Evolutionary conservation across 2,113 vertebrate genomes (phyloP).

Genomic region (Dryoscopus gambensis): DNA sequence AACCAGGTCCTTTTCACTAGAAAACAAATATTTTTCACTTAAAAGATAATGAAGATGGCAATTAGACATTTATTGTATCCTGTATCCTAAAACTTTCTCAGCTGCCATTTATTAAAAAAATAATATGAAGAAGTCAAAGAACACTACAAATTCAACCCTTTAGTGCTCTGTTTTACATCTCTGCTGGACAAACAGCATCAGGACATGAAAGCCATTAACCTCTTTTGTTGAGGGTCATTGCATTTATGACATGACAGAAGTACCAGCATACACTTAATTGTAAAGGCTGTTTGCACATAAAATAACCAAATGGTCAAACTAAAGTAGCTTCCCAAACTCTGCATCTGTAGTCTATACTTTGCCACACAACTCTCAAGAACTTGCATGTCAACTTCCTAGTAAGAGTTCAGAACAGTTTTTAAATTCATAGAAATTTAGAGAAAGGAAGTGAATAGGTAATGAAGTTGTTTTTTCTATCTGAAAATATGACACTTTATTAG

Average conservation of each 20-base stretch:
- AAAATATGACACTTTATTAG: not conserved
- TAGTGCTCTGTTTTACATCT: conserved; percentile 11
- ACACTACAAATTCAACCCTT: not conserved
- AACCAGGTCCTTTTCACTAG: not conserved
- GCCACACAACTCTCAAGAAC: not conserved
- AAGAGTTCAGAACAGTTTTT: conserved; percentile 21
- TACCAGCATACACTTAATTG: conserved; percentile 31
- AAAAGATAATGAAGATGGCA: not conserved
- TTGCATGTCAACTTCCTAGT: not conserved
- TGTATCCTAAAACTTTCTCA: not conserved
- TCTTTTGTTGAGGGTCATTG: conserved; percentile 46
- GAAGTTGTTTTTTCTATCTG: not conserved
- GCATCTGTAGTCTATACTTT: not conserved
- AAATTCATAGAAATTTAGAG: not conserved
- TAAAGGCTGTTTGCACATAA: conserved; percentile 48
- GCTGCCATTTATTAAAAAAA: not conserved
- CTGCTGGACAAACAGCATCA: conserved; percentile 30
- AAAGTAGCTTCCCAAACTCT: not conserved
- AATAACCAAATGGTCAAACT: conserved; percentile 39
- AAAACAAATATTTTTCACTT: not conserved
- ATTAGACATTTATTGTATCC: not conserved
- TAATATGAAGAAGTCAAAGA: not conserved
- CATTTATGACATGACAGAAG: conserved; percentile 35
- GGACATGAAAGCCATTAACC: conserved; percentile 46
- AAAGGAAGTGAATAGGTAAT: conserved; percentile 27